These are phyloP conservation scores for Streptopelia turtur DNA, from an alignment of 2,797 vertebrate species.

Conservation along the genomic window DNA sequence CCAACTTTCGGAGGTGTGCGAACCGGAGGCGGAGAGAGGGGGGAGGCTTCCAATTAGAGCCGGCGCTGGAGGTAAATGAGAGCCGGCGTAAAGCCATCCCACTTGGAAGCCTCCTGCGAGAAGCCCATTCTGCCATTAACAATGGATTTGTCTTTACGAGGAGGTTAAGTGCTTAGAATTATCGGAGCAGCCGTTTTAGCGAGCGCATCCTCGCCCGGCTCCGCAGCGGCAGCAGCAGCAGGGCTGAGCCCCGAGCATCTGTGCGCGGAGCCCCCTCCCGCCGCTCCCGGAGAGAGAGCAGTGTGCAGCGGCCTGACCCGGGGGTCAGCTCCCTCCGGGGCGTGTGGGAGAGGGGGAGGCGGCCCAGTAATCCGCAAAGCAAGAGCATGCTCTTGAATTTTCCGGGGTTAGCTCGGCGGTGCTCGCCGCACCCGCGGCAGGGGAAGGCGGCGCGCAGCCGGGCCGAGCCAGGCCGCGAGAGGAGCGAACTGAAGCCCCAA, in stretches of 20 bases:
- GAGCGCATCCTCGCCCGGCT: constrained; percentile 30
- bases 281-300: constrained; percentile 25
- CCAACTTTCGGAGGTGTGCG: constrained; percentile 17
- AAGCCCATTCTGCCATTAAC: constrained; percentile 46
- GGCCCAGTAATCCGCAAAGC: neutral
- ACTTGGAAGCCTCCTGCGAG: constrained; percentile 47
- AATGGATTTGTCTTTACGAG: constrained; percentile 61
- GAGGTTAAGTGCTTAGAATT: constrained; percentile 51
- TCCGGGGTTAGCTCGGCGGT: neutral
- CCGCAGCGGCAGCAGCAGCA: neutral
- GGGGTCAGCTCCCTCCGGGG: constrained; percentile 74
- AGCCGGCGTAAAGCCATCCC: constrained; percentile 38
- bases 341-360: neutral
- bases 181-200: constrained; percentile 4
- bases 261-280: neutral
- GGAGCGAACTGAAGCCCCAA: constrained; percentile 53
- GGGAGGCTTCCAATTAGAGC: constrained; percentile 24
- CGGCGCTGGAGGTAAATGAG: constrained; percentile 46
- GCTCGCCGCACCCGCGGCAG: constrained; percentile 3
- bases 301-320: constrained; percentile 75
- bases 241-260: neutral
- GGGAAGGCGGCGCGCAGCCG: constrained; percentile 15
- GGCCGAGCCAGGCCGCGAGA: constrained; percentile 16
- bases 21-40: neutral
- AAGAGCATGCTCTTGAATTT: constrained; percentile 24